phyloP scores from a whole-genome alignment of 2,797 vertebrate genomes.

The Lutjanus campechanus region DNA sequence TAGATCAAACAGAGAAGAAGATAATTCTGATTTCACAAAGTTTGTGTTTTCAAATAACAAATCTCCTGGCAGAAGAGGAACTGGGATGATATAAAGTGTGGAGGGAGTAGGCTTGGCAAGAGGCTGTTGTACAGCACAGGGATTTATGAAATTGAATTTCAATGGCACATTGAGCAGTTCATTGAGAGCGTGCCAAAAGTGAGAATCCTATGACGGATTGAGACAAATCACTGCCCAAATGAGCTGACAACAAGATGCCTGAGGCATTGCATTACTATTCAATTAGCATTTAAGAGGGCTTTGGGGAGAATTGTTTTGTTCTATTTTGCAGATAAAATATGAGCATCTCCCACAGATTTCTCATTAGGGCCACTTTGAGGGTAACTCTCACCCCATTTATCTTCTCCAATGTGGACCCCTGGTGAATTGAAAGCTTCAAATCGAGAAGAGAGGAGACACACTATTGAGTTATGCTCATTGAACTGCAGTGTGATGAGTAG shows the following conservation, averaged over 20 bases:
- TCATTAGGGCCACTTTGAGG: constrained; percentile 85
- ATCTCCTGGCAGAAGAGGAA: constrained; percentile 48
- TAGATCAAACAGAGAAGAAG: constrained; percentile 26
- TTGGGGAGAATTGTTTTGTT: constrained; percentile 83
- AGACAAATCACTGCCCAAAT: constrained; percentile 87
- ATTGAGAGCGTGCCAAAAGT: constrained; percentile 82
- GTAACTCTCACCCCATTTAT: constrained; percentile 80
- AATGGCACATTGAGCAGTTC: constrained; percentile 81
- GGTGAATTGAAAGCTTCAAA: constrained; percentile 75
- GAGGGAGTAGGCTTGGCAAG: constrained; percentile 58
- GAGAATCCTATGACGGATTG: constrained; percentile 85
- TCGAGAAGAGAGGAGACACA: constrained; percentile 59
- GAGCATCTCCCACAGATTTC: constrained; percentile 81
- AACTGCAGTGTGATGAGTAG: constrained; percentile 60
- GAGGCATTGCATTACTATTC: constrained; percentile 86
- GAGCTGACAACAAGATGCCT: constrained; percentile 87
- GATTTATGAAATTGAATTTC: constrained; percentile 83
- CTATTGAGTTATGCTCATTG: constrained; percentile 67
- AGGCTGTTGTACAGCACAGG: constrained; percentile 69
- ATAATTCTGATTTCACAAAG: constrained; percentile 51
- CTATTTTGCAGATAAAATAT: constrained; percentile 86
- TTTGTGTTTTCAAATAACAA: constrained; percentile 53
- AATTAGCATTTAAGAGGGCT: constrained; percentile 88
- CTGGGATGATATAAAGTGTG: constrained; percentile 56
- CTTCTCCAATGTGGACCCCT: constrained; percentile 75